Percentiles rank a stretch among this genome's conserved stretches.
phyloP scores from a whole-genome alignment of 2,797 vertebrate genomes.

The Hirundo rustica region DNA sequence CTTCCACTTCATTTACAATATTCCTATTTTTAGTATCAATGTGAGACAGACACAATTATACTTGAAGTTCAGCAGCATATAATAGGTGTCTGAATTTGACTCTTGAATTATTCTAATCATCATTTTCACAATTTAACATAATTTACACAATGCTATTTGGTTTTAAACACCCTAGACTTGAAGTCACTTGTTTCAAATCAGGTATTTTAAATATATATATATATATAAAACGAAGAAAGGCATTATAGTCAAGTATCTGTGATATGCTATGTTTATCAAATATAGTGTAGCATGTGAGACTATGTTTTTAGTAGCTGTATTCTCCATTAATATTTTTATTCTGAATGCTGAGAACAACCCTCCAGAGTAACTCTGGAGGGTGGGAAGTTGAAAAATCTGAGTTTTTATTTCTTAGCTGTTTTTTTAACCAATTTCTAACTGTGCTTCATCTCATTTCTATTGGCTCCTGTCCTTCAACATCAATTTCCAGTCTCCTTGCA shows the following conservation, averaged over 20 bases:
- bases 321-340: not conserved
- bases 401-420: not conserved
- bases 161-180: not conserved
- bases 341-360: not conserved
- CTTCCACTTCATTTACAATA: slow-evolving; percentile 62
- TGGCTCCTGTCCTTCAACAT: not conserved
- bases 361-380: not conserved
- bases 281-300: not conserved
- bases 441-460: not conserved
- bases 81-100: slow-evolving; percentile 61
- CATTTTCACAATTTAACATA: slow-evolving; percentile 17
- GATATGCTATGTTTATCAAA: not conserved
- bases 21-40: slow-evolving; percentile 52
- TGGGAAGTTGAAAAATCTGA: not conserved
- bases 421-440: not conserved
- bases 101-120: slow-evolving; percentile 53
- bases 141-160: slow-evolving; percentile 24
- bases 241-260: not conserved
- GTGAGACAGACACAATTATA: slow-evolving; percentile 55
- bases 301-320: not conserved
- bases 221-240: not conserved
- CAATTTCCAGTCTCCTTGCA: not conserved
- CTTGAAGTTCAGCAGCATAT: slow-evolving; percentile 42
- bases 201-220: not conserved
- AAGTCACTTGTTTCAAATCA: not conserved